Evolutionary conservation across 2,797 vertebrate species (phyloP).

Genomic region (Artibeus lituratus): DNA sequence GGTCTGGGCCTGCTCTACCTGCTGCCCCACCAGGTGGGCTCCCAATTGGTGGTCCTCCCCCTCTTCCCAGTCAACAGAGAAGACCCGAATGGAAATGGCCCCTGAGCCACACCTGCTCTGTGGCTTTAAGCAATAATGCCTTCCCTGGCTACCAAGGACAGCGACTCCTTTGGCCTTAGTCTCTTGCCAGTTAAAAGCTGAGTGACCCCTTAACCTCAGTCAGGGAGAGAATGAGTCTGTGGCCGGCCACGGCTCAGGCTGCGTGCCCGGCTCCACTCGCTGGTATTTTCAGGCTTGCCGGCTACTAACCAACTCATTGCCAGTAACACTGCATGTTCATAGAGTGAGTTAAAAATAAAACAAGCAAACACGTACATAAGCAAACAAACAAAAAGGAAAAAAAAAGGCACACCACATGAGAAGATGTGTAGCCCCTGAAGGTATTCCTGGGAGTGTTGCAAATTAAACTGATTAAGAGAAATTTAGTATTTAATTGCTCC

Average conservation of each 20-base stretch:
- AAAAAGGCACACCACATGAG: not conserved
- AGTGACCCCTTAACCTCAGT: slow-evolving; percentile 33
- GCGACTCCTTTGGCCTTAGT: slow-evolving; percentile 75
- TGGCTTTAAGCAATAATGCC: slow-evolving; percentile 82
- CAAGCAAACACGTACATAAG: not conserved
- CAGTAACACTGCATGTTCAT: slow-evolving; percentile 83
- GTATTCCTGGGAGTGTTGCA: slow-evolving; percentile 77
- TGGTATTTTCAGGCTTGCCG: slow-evolving; percentile 83
- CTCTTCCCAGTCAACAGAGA: slow-evolving; percentile 4
- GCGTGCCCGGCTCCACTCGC: slow-evolving; percentile 72
- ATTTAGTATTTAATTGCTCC: slow-evolving; percentile 84
- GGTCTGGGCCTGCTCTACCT: not conserved
- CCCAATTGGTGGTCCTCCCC: not conserved
- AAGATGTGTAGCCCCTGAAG: slow-evolving; percentile 71
- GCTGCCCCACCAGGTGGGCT: not conserved
- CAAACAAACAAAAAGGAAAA: not conserved
- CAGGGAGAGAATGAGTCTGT: slow-evolving; percentile 30
- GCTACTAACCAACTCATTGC: slow-evolving; percentile 76
- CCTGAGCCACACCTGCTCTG: slow-evolving; percentile 59
- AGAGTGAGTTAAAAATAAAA: slow-evolving; percentile 57
- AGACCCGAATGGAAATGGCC: slow-evolving; percentile 21
- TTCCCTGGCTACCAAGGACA: slow-evolving; percentile 67
- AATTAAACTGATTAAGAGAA: slow-evolving; percentile 74
- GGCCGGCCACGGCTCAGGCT: slow-evolving; percentile 74
- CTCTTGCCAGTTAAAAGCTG: slow-evolving; percentile 62